A percentile compares a stretch with the other conserved stretches of the same genome.
Evolutionary conservation across 1,140 invertebrate genomes (phyloP).

Genomic region (Lanistes nyassanus): DNA sequence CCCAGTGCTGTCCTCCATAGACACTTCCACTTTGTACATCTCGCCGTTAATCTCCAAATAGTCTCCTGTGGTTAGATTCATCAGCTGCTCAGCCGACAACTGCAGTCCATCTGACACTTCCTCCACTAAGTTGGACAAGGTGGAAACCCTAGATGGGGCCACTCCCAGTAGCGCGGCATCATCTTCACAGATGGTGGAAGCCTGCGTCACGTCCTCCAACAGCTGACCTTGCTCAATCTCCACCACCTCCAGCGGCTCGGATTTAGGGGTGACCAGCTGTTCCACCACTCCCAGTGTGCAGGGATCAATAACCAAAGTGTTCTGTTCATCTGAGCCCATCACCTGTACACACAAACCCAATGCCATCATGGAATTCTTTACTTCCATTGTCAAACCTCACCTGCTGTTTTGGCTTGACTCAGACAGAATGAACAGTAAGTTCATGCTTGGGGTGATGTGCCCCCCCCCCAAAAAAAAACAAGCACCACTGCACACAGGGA

Average conservation of each 20-base stretch:
- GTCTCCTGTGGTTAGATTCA: conserved; percentile 57
- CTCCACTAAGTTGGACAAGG: conserved; percentile 17
- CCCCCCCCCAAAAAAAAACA: no score
- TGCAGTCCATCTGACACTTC: conserved; percentile 42
- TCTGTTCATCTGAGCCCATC: conserved; percentile 21
- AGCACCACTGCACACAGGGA: no score
- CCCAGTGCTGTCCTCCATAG: conserved; percentile 9
- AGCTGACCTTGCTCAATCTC: conserved; percentile 11
- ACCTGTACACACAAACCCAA: conserved; percentile 1
- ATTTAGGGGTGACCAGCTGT: conserved; percentile 13
- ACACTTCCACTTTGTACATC: conserved; percentile 59
- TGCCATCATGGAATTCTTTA: neutral
- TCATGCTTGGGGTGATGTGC: no score
- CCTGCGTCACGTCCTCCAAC: conserved; percentile 4
- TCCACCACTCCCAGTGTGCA: conserved; percentile 15
- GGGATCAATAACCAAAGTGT: conserved; percentile 18
- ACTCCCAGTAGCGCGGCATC: neutral
- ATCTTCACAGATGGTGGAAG: neutral
- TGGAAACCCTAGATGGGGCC: no score
- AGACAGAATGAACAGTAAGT: no score
- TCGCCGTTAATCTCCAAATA: conserved; percentile 65
- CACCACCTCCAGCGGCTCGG: conserved; percentile 16
- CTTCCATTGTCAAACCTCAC: neutral
- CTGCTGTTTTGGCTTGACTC: neutral
- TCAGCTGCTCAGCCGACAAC: conserved; percentile 54